Percentiles rank a stretch among this genome's conserved stretches.
These are phyloP conservation scores for Gambusia affinis DNA, from an alignment of 2,113 vertebrate genomes.

Conservation along the genomic window DNA sequence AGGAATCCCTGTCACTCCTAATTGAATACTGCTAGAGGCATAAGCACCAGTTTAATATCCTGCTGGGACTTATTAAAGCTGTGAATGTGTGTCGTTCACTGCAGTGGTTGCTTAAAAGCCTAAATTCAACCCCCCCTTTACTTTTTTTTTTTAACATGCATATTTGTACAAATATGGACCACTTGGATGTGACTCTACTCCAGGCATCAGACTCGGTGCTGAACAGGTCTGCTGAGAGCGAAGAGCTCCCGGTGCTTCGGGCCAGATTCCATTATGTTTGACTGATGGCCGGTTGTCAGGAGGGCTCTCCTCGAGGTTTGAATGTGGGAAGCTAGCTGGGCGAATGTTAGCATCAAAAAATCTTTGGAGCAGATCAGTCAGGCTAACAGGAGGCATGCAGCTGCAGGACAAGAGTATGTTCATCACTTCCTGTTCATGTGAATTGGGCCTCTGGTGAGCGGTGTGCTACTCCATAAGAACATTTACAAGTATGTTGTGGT, in stretches of 20 bases:
- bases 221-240: constrained; percentile 52
- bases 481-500: neutral
- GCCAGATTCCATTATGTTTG: constrained; percentile 61
- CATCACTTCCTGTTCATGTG: constrained; percentile 53
- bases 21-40: constrained; percentile 58
- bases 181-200: neutral
- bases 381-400: constrained; percentile 66
- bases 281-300: constrained; percentile 63
- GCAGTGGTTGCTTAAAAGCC: constrained; percentile 38
- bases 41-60: constrained; percentile 69
- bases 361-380: constrained; percentile 63
- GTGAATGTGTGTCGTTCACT: constrained; percentile 54
- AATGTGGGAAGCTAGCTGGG: constrained; percentile 51
- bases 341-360: constrained; percentile 65
- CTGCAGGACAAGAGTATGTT: constrained; percentile 49
- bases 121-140: constrained; percentile 30
- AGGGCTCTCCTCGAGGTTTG: constrained; percentile 40
- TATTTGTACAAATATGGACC: constrained; percentile 31
- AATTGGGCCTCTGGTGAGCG: constrained; percentile 21
- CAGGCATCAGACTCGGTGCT: constrained; percentile 33
- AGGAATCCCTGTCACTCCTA: constrained; percentile 23
- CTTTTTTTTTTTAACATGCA: constrained; percentile 21
- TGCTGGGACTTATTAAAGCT: constrained; percentile 72
- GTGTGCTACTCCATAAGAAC: neutral
- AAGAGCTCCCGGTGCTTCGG: constrained; percentile 51